These are phyloP conservation scores for Rotaria macrura DNA, from an alignment of 2,888 invertebrate species.

Conservation along the genomic window DNA sequence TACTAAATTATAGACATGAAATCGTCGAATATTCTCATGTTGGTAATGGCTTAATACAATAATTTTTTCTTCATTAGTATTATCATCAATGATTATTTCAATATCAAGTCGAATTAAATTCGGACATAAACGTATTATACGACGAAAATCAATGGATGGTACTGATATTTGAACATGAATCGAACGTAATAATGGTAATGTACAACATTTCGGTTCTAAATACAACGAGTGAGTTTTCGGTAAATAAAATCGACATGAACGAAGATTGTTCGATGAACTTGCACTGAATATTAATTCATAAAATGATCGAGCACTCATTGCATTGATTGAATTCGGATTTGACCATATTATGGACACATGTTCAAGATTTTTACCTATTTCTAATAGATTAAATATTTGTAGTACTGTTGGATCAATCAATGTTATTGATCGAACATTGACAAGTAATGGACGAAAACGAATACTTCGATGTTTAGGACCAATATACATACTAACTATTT, in stretches of 20 bases:
- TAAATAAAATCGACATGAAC: background rate
- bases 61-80: background rate
- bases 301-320: background rate
- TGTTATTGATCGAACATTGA: background rate
- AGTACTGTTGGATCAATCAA: background rate
- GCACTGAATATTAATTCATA: background rate
- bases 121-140: conserved; percentile 15
- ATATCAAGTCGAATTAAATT: background rate
- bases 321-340: background rate
- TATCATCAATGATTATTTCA: background rate
- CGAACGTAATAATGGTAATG: background rate
- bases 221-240: background rate
- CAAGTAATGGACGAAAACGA: background rate
- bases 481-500: background rate
- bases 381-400: background rate
- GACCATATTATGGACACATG: background rate
- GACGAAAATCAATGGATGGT: background rate
- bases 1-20: background rate
- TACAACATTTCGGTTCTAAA: background rate
- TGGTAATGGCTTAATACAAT: background rate
- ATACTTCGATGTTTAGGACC: background rate
- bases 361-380: background rate
- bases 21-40: background rate
- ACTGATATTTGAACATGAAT: background rate
- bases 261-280: background rate